Base-by-base conservation (phyloP, 2,797 vertebrate genomes). In the Etheostoma nigrum region DNA sequence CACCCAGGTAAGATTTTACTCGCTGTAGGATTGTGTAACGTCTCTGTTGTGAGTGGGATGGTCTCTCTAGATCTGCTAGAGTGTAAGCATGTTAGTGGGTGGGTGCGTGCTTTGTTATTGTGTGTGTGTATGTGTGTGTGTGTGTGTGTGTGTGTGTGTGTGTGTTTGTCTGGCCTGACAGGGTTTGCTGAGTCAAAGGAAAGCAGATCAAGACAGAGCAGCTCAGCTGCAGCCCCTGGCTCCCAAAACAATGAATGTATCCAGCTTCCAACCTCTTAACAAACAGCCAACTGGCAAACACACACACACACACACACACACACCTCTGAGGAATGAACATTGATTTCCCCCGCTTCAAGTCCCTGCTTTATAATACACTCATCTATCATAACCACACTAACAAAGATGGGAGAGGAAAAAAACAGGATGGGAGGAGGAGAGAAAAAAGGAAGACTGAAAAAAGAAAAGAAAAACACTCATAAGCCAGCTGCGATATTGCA, bases 161-260 rank as follows among this genome's bases (percentile, higher is more conserved):
- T 44, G 67, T 25, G 79, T 82, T 54, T 21, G 62, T 84, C 68
- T 86, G 77, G 76, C 73, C 63, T 16, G 73, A 78, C 59, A 7
- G 4, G n/a, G 30, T 89, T 85, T 93, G 93, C 91, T 92, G 91
- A 93, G 89, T 93, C 91, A 89, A 91, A 90, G 82, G 78, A 91
- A 92, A 92, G 75, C 88, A 91, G 85, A 89, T 86, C 79, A 91
- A 90, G 88, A 90, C 85, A 71, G 79, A 90, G 77, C 72, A 11
- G 82, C 74, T 86, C 70, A 79, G 84, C 86, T 86, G 84, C 82
- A 82, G 86, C 82, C 89, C 81, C 82, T 27, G 76, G 81, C 76
- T 84, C 90, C 91, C 88, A 88, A 87, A 91, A 90, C 91, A 91
- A 93, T 90, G 82, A 91, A 74, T 61, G 85, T 84, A 88, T 88